Evolutionary conservation across 2,888 invertebrate genomes (phyloP).

Genomic region (Cataglyphis altisquamis): DNA sequence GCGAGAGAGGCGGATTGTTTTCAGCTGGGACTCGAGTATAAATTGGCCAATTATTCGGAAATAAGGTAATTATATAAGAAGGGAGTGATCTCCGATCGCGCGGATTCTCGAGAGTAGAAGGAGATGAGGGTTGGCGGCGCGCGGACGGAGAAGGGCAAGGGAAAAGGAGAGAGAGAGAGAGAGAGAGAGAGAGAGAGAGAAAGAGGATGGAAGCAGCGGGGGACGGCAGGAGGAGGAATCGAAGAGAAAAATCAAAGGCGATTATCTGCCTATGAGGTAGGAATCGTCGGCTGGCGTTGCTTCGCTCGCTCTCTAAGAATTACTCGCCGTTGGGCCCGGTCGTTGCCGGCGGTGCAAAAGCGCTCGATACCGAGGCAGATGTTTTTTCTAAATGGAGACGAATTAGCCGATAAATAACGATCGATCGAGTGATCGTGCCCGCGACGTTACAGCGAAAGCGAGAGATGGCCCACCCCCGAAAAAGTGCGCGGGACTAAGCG

Average conservation of each 20-base stretch:
- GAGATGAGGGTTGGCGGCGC: constrained; percentile 67
- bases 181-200: constrained; percentile 33
- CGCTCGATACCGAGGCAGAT: constrained; percentile 76
- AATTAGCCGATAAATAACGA: constrained; percentile 84
- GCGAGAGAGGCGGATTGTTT: constrained; percentile 84
- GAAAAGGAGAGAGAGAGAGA: constrained; percentile 59
- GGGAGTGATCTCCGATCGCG: constrained; percentile 85
- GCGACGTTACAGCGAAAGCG: constrained; percentile 54
- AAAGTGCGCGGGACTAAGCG: constrained; percentile 29
- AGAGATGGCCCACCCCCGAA: constrained; percentile 14
- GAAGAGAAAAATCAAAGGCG: constrained; percentile 86
- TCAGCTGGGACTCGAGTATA: constrained; percentile 86
- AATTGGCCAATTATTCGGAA: constrained; percentile 86
- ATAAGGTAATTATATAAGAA: constrained; percentile 86
- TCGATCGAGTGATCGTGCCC: constrained; percentile 71
- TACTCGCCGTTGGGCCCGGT: constrained; percentile 77
- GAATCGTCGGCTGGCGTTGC: constrained; percentile 81
- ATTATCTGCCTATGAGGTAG: constrained; percentile 86
- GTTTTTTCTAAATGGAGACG: constrained; percentile 83
- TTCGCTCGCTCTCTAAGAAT: constrained; percentile 76
- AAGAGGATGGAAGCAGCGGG: constrained; percentile 12
- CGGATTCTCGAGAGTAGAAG: constrained; percentile 72
- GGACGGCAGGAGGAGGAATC: constrained; percentile 78
- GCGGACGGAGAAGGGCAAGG: constrained; percentile 78
- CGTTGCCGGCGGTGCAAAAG: constrained; percentile 76